Evolutionary conservation across 2,113 vertebrate genomes (phyloP).

Genomic region (pig (Sus scrofa)): DNA sequence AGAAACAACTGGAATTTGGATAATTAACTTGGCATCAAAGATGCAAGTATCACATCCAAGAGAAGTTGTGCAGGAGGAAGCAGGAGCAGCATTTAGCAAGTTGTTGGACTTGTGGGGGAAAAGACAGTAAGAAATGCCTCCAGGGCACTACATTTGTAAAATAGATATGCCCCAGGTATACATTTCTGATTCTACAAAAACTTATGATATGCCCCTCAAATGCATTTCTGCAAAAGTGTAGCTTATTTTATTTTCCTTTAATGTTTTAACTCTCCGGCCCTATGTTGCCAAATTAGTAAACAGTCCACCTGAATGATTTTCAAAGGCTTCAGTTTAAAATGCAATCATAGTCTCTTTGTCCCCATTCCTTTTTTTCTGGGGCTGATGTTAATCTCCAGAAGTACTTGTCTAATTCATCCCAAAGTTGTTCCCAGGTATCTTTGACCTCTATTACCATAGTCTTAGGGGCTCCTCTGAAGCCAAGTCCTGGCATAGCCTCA

Average conservation of each 20-base stretch:
- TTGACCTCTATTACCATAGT: neutral
- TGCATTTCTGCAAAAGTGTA: neutral
- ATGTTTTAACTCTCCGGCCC: neutral
- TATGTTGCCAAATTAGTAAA: neutral
- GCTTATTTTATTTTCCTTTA: neutral
- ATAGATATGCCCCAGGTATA: neutral
- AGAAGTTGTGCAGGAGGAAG: neutral
- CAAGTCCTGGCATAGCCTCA: neutral
- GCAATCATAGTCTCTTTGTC: neutral
- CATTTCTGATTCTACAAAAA: neutral
- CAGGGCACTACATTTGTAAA: neutral
- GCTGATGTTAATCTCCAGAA: neutral
- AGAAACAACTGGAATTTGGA: neutral
- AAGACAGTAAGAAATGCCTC: neutral
- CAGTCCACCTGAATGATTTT: neutral
- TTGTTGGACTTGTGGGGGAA: neutral
- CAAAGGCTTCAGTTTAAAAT: neutral
- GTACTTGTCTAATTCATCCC: neutral
- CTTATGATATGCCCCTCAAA: neutral
- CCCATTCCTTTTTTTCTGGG: neutral
- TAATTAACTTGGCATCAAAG: constrained; percentile 9
- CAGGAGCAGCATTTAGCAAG: neutral
- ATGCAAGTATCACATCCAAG: neutral
- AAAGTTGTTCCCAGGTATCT: neutral
- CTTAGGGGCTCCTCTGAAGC: neutral